Conservation (phyloP, 2,797 vertebrate genomes). For the Anguilla pacifica region DNA sequence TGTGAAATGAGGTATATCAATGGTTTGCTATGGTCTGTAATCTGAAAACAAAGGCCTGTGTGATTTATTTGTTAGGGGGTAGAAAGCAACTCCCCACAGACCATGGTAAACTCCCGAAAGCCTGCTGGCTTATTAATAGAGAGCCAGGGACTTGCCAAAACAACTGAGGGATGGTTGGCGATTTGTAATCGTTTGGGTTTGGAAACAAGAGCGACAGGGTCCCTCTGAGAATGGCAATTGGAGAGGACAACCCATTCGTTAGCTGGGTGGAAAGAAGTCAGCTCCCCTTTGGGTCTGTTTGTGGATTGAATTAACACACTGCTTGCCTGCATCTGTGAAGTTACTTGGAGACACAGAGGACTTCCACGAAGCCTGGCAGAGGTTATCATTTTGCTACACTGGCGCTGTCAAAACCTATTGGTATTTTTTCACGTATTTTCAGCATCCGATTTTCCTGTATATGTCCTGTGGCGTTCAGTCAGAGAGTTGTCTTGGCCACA, state of each 20-base stretch:
- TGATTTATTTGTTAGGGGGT: neutral
- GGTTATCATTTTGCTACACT: neutral
- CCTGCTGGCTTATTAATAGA: conserved; percentile 5
- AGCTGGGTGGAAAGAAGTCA: neutral
- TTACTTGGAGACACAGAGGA: neutral
- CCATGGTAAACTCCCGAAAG: neutral
- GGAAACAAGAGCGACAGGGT: conserved; percentile 4
- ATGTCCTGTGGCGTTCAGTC: neutral
- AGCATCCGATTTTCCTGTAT: neutral
- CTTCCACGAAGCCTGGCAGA: neutral
- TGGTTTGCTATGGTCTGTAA: neutral
- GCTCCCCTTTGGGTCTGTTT: conserved; percentile 16
- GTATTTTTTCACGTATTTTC: neutral
- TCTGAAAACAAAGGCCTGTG: neutral
- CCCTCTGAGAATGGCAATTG: conserved; percentile 22
- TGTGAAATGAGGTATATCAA: neutral
- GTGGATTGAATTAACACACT: conserved; percentile 12
- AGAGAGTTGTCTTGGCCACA: no score
- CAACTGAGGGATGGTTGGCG: conserved; percentile 6
- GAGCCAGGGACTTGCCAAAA: conserved; percentile 11
- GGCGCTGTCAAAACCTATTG: neutral
- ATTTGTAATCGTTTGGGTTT: conserved; percentile 39
- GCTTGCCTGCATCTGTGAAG: conserved; percentile 5
- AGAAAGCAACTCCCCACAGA: neutral
- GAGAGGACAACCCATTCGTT: conserved; percentile 20